phyloP scores from a whole-genome alignment of 1,140 invertebrate species.

The Chionoecetes opilio region DNA sequence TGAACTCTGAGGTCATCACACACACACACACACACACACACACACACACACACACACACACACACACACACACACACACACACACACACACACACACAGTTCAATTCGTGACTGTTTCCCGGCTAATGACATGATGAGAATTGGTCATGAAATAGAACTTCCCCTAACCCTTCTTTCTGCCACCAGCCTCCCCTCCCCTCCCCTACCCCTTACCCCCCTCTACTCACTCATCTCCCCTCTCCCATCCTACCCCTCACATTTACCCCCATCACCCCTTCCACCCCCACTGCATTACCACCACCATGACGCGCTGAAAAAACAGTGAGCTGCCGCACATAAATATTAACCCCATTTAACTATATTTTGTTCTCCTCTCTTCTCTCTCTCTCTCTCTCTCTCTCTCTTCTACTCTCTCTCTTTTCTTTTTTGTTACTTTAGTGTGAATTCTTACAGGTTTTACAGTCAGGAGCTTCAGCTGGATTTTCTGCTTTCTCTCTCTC shows the following conservation, averaged over 20 bases:
- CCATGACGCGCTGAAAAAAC: not conserved
- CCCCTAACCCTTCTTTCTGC: not conserved
- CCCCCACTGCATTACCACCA: not conserved
- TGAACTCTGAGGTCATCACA: not conserved
- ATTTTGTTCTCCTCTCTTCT: not conserved
- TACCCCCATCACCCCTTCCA: not conserved
- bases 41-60: constrained; percentile 27
- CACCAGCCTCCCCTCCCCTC: not conserved
- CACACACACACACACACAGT: not conserved
- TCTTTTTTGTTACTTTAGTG: not conserved
- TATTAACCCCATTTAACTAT: not conserved
- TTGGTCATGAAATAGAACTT: constrained; percentile 19
- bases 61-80: constrained; percentile 13
- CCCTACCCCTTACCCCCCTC: not conserved
- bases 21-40: not conserved
- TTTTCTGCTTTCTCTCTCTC: not conserved
- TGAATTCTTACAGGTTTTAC: not conserved
- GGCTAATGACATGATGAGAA: constrained; percentile 20
- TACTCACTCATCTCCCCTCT: not conserved
- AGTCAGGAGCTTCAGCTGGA: not conserved
- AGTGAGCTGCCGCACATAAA: too few relatives aligned
- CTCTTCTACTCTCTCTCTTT: not conserved
- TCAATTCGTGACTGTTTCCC: constrained; percentile 29
- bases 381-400: not conserved
- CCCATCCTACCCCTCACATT: not conserved